Conservation (phyloP, 2,797 vertebrate genomes). For the Clamator glandarius region DNA sequence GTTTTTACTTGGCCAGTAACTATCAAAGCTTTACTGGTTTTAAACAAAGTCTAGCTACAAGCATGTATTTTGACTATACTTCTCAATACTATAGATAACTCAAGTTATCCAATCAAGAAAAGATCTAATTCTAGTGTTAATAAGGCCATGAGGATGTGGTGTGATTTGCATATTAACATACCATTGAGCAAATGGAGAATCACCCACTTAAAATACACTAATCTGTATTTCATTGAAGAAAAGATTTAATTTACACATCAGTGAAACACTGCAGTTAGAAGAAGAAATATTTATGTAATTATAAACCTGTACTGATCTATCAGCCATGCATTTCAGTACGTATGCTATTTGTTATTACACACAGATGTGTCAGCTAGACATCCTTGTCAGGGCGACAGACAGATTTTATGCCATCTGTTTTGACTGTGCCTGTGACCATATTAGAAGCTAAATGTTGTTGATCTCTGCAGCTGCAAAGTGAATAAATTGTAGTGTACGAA, state of each 20-base stretch:
- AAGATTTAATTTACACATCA: neutral
- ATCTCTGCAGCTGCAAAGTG: neutral
- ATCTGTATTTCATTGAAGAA: neutral
- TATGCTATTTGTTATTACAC: accelerated
- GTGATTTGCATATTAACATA: neutral
- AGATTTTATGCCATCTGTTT: neutral
- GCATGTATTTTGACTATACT: neutral
- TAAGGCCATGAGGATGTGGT: neutral
- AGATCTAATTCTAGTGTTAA: neutral
- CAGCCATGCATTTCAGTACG: neutral
- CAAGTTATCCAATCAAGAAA: neutral
- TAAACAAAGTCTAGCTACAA: neutral
- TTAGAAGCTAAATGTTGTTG: neutral
- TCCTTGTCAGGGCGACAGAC: neutral
- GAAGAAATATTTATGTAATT: neutral
- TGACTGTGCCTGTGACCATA: neutral
- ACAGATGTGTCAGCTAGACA: neutral
- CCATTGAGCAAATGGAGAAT: neutral
- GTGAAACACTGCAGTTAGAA: neutral
- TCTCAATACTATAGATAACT: neutral
- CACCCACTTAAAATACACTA: neutral
- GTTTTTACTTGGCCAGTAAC: neutral
- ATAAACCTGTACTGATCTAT: neutral
- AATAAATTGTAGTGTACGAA: neutral
- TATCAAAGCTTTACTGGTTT: neutral